Conservation (phyloP, 2,888 invertebrate species). For the Pristionchus mayeri region DNA sequence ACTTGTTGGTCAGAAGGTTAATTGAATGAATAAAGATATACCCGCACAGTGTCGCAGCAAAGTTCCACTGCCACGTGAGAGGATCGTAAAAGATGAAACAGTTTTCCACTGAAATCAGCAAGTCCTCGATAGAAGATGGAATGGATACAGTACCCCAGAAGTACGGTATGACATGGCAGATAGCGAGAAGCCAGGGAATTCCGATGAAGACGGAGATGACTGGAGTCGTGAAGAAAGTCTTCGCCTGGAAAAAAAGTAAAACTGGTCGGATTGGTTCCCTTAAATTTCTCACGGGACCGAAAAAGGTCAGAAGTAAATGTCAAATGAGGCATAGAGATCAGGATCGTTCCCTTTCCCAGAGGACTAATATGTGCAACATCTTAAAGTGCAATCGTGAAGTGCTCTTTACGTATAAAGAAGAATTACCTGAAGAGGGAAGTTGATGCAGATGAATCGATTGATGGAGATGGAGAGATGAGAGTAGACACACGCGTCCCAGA, state of each 20-base stretch:
- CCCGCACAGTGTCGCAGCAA: slow-evolving; percentile 54
- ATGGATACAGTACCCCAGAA: slow-evolving; percentile 55
- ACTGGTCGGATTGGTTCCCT: too few relatives aligned
- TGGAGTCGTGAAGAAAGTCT: slow-evolving; percentile 40
- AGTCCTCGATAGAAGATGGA: neutral
- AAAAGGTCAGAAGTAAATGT: too few relatives aligned
- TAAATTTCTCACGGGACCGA: too few relatives aligned
- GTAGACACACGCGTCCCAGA: slow-evolving; percentile 65
- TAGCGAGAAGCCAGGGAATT: slow-evolving; percentile 57
- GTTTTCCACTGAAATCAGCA: neutral
- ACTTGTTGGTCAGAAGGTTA: too few relatives aligned
- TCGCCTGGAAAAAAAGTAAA: neutral
- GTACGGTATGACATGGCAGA: slow-evolving; percentile 59
- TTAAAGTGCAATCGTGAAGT: too few relatives aligned
- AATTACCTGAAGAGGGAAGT: slow-evolving; percentile 55
- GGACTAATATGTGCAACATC: too few relatives aligned
- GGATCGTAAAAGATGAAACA: slow-evolving; percentile 58
- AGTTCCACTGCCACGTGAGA: slow-evolving; percentile 54
- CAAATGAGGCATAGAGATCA: too few relatives aligned
- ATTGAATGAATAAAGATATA: neutral
- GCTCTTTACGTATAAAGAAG: too few relatives aligned
- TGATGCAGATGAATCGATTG: slow-evolving; percentile 60
- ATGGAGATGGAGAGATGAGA: slow-evolving; percentile 61
- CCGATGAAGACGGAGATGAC: slow-evolving; percentile 54
- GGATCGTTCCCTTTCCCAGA: too few relatives aligned